Conservation (phyloP, 2,888 invertebrate genomes). For the Synergus gifuensis region DNA sequence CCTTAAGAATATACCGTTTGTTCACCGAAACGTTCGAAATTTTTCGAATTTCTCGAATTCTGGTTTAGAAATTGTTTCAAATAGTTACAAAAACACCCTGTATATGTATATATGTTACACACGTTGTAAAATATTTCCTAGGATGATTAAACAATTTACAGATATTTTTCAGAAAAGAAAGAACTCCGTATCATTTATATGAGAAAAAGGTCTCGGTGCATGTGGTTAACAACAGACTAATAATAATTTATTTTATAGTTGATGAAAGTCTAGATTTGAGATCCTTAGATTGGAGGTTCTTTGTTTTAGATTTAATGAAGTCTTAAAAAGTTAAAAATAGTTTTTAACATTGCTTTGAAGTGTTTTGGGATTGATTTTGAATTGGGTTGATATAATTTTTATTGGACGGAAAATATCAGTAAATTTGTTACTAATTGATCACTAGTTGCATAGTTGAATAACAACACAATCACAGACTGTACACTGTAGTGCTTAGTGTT, state of each 20-base stretch:
- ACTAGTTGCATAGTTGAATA: slow-evolving; percentile 2
- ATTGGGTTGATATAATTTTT: background rate
- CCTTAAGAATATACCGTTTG: background rate
- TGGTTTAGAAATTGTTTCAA: background rate
- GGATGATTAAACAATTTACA: slow-evolving; percentile 1
- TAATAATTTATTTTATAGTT: too few relatives aligned
- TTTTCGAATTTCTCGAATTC: background rate
- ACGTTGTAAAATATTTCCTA: slow-evolving; percentile 16
- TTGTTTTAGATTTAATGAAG: background rate
- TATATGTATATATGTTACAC: slow-evolving; percentile 21
- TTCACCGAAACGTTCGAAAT: background rate
- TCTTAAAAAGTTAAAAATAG: background rate
- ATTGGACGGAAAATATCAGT: slow-evolving; percentile 4
- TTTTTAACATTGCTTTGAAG: background rate
- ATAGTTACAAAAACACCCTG: slow-evolving; percentile 8
- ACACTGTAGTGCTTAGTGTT: slow-evolving; percentile 55
- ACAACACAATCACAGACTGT: slow-evolving; percentile 2
- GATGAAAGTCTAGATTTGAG: too few relatives aligned
- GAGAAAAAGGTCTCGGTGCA: too few relatives aligned
- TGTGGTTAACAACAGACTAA: too few relatives aligned
- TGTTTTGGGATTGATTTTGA: background rate
- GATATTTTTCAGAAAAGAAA: slow-evolving; percentile 4
- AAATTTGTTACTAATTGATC: slow-evolving; percentile 14
- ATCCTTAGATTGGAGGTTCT: too few relatives aligned
- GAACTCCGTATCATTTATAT: too few relatives aligned